Evolutionary conservation across 2,888 invertebrate species (phyloP).

Genomic region (Oscheius sp.): DNA sequence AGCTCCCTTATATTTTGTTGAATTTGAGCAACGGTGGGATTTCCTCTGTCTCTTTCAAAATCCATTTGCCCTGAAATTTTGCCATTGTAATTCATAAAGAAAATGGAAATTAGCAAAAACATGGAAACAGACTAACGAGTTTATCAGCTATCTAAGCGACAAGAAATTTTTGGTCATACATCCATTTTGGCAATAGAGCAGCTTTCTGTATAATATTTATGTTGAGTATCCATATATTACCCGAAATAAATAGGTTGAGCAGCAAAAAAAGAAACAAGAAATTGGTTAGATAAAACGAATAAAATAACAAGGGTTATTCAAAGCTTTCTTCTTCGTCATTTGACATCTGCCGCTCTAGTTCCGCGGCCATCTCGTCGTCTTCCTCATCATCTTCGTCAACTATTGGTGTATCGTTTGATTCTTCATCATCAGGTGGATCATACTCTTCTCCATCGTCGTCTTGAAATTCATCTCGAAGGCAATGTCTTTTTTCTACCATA

Average conservation of each 20-base stretch:
- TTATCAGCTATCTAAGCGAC: background rate
- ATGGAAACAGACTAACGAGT: too few species aligned
- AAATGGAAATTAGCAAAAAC: background rate
- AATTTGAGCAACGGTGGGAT: conserved; percentile 48
- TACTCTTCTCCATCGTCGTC: conserved; percentile 10
- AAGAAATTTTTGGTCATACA: background rate
- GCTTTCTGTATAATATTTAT: background rate
- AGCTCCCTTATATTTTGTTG: conserved; percentile 57
- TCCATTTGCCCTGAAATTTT: too few species aligned
- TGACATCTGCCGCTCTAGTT: conserved; percentile 54
- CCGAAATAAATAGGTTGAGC: conserved; percentile 12
- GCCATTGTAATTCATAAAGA: background rate
- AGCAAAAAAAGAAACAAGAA: background rate
- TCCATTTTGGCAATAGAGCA: background rate
- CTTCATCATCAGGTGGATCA: conserved; percentile 27
- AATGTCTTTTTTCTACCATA: conserved; percentile 34
- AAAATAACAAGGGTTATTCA: background rate
- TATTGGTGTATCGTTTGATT: conserved; percentile 15
- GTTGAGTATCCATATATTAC: conserved; percentile 23
- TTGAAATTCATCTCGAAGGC: conserved; percentile 24
- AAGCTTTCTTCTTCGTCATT: conserved; percentile 15
- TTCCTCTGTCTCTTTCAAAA: conserved; percentile 56
- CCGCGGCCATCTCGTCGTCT: conserved; percentile 59
- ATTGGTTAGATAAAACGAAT: background rate
- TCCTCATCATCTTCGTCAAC: conserved; percentile 48